Percentiles rank a stretch among this genome's conserved stretches.
These are phyloP conservation scores for Syngnathus scovelli DNA, from an alignment of 2,113 vertebrate genomes.

Conservation along the genomic window DNA sequence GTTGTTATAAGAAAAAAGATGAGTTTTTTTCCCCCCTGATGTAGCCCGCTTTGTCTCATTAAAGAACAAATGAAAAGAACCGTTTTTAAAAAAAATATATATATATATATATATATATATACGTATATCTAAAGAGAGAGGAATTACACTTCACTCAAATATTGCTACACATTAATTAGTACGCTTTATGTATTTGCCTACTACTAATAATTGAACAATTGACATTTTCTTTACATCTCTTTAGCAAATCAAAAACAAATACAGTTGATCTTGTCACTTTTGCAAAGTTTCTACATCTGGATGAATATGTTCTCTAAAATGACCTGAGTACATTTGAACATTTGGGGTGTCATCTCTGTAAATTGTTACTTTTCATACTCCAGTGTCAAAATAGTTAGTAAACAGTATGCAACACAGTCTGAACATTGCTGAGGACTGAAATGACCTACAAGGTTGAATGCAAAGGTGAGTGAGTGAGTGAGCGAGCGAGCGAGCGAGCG, in stretches of 20 bases:
- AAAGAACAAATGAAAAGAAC: conserved; percentile 65
- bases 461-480: background rate
- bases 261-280: background rate
- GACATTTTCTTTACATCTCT: background rate
- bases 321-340: background rate
- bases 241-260: background rate
- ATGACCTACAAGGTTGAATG: background rate
- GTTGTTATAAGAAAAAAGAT: conserved; percentile 69
- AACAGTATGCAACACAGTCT: background rate
- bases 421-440: background rate
- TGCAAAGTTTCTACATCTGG: background rate
- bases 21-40: conserved; percentile 50
- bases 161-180: background rate
- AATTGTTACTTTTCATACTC: background rate
- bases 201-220: background rate
- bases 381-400: background rate
- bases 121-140: too few species aligned
- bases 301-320: background rate
- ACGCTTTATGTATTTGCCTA: background rate
- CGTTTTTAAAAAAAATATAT: conserved; percentile 28
- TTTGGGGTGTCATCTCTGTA: background rate
- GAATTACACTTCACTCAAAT: background rate
- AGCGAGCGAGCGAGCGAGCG: too few species aligned
- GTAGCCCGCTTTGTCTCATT: conserved; percentile 78
- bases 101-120: too few species aligned